Conservation (phyloP, 2,797 vertebrate species). For the Lycodopsis pacificus region DNA sequence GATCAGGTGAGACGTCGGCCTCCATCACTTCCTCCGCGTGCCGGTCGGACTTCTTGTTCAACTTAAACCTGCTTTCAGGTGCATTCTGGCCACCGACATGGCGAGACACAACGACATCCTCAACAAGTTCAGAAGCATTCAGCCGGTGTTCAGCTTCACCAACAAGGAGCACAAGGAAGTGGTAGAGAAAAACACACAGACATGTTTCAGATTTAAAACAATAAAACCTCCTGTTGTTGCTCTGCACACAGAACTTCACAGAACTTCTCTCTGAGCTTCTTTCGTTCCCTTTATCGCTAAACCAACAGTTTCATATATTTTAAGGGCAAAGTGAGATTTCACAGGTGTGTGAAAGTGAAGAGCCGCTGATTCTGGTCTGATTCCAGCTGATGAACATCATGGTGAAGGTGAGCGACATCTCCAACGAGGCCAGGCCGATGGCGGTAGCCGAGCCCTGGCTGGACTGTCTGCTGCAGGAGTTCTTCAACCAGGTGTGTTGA, state of each 20-base stretch:
- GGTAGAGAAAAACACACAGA: slow-evolving; percentile 31
- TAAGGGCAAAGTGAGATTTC: no score
- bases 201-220: no score
- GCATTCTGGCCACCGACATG: slow-evolving; percentile 95
- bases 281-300: no score
- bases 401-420: slow-evolving; percentile 97
- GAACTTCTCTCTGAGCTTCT: no score
- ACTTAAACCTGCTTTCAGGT: slow-evolving; percentile 36
- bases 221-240: no score
- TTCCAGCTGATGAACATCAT: slow-evolving; percentile 93
- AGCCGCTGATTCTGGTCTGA: not conserved
- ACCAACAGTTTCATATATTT: no score
- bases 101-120: slow-evolving; percentile 92
- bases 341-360: no score
- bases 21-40: no score
- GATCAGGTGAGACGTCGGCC: slow-evolving; percentile 60
- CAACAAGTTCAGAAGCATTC: slow-evolving; percentile 88
- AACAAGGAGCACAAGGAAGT: slow-evolving; percentile 87
- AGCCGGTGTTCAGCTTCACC: slow-evolving; percentile 90
- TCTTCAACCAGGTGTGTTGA: slow-evolving; percentile 91
- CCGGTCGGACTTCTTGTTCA: no score
- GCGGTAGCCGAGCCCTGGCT: slow-evolving; percentile 94
- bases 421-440: slow-evolving; percentile 92
- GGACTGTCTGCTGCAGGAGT: slow-evolving; percentile 92
- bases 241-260: no score